These are phyloP conservation scores for Pollimyrus isidori DNA, from an alignment of 2,113 vertebrate species.

Conservation along the genomic window DNA sequence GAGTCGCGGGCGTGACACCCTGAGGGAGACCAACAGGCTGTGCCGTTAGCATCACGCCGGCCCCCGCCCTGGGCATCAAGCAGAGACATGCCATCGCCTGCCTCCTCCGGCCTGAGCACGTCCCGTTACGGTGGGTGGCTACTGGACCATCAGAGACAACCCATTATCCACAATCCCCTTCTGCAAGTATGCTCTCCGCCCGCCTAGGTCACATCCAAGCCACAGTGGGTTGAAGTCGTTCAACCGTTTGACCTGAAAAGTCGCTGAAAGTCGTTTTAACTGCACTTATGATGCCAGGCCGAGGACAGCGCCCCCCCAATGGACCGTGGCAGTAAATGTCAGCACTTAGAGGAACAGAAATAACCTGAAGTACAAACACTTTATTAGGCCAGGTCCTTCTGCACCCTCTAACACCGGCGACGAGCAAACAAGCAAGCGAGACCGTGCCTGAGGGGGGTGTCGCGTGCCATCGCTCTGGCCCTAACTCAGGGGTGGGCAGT, in stretches of 20 bases:
- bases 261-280: not conserved
- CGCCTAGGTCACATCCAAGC: not conserved
- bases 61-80: not conserved
- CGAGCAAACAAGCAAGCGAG: not conserved
- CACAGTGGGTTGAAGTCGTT: not conserved
- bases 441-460: not conserved
- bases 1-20: not conserved
- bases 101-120: not conserved
- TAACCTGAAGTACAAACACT: not conserved
- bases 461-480: not conserved
- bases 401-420: not conserved
- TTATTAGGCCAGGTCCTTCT: not conserved
- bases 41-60: not conserved
- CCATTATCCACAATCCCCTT: not conserved
- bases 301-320: not conserved
- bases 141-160: not conserved
- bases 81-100: not conserved
- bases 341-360: not conserved
- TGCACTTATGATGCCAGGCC: not conserved
- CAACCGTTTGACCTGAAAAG: not conserved
- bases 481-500: not conserved
- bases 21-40: not conserved
- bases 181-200: not conserved
- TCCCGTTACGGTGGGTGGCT: not conserved
- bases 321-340: not conserved